Evolutionary conservation across 2,888 invertebrate species (phyloP).

Genomic region (Limnephilus lunatus): DNA sequence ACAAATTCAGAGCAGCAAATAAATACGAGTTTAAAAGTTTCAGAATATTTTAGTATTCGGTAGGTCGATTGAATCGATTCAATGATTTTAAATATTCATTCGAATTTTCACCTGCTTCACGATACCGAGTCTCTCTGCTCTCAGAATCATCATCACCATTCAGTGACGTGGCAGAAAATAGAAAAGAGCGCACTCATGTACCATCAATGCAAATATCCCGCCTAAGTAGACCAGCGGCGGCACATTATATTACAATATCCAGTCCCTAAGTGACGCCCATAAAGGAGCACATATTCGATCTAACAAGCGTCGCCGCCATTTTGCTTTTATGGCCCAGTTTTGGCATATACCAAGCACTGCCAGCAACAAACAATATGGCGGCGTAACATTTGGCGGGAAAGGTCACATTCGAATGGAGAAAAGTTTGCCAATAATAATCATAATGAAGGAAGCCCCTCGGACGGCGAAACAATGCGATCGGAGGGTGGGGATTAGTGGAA

Average conservation of each 20-base stretch:
- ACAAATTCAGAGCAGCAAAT: too few species aligned
- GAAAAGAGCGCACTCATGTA: background rate
- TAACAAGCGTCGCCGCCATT: background rate
- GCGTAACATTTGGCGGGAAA: constrained; percentile 48
- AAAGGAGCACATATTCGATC: background rate
- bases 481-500: background rate
- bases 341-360: background rate
- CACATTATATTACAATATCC: background rate
- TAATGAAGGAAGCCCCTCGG: background rate
- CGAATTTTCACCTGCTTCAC: background rate
- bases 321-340: background rate
- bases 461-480: constrained; percentile 31
- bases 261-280: constrained; percentile 2
- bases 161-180: background rate
- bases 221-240: background rate
- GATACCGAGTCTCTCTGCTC: background rate
- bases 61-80: background rate
- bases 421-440: constrained; percentile 50
- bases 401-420: constrained; percentile 43
- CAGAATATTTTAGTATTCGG: background rate
- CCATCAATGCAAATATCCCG: background rate
- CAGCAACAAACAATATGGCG: background rate
- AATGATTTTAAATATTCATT: background rate
- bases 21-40: too few species aligned
- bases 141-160: background rate